These are phyloP conservation scores for Malurus elegans DNA, from an alignment of 2,113 vertebrate species.

Conservation along the genomic window DNA sequence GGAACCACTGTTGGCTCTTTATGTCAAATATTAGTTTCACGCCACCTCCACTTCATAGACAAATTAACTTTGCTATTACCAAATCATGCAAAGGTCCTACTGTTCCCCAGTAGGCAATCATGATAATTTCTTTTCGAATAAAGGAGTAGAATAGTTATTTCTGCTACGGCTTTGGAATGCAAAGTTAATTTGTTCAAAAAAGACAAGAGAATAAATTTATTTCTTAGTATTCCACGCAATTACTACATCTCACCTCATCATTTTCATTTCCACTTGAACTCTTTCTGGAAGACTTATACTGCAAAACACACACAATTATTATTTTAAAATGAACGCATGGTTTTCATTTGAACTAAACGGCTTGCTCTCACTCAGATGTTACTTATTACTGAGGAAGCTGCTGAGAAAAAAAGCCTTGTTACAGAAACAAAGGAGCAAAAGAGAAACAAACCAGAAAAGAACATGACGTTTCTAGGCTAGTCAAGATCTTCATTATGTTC, in stretches of 20 bases:
- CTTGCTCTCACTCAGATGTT: neutral
- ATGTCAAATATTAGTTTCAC: neutral
- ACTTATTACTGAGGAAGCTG: neutral
- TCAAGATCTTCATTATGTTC: neutral
- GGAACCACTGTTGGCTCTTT: neutral
- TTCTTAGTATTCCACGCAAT: neutral
- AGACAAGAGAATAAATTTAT: neutral
- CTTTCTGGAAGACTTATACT: slow-evolving; percentile 86
- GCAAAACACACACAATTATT: slow-evolving; percentile 69
- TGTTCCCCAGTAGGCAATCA: neutral
- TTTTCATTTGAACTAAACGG: neutral
- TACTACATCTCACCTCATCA: slow-evolving; percentile 83
- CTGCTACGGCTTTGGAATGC: neutral
- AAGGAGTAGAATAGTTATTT: neutral
- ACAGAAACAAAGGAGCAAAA: neutral
- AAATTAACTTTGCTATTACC: neutral
- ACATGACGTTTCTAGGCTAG: neutral
- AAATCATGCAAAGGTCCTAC: neutral
- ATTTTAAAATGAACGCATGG: neutral
- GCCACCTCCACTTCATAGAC: neutral
- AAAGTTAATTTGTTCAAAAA: neutral
- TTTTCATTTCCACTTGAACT: slow-evolving; percentile 85
- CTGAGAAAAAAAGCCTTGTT: neutral
- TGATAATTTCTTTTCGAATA: neutral
- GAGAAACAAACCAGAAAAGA: neutral